Percentiles rank a stretch among this genome's conserved stretches.
Conservation (phyloP, 2,113 vertebrate species). For the Myxocyprinus asiaticus region DNA sequence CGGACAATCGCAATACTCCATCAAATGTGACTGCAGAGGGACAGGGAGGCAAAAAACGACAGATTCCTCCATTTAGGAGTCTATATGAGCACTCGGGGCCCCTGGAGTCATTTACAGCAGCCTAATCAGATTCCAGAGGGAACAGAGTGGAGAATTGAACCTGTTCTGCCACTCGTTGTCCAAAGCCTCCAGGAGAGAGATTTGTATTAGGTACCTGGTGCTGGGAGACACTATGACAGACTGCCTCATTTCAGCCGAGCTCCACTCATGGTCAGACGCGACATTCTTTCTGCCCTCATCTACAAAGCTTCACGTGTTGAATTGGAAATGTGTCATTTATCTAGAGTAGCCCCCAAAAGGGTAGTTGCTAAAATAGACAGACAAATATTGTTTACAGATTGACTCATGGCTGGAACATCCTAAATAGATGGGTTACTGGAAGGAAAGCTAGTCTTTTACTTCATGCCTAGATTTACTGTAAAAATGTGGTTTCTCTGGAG, state of each 20-base stretch:
- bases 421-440: background rate
- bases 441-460: too few relatives aligned
- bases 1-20: too few relatives aligned
- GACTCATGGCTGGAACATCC: background rate
- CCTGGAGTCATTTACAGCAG: background rate
- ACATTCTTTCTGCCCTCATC: background rate
- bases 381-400: conserved; percentile 6
- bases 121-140: conserved; percentile 2
- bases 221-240: background rate
- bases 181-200: conserved; percentile 16
- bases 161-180: conserved; percentile 15
- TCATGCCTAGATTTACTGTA: too few relatives aligned
- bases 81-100: background rate
- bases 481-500: too few relatives aligned
- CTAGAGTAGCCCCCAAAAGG: background rate
- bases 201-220: conserved; percentile 2
- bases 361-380: background rate
- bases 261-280: background rate
- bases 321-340: conserved; percentile 40
- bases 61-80: conserved; percentile 4
- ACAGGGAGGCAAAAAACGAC: too few relatives aligned
- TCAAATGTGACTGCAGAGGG: too few relatives aligned
- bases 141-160: background rate
- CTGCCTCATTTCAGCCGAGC: background rate
- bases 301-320: conserved; percentile 21